A percentile compares a stretch with the other conserved stretches of the same genome.
Conservation (phyloP, 2,888 invertebrate species). For the Volucella inanis region DNA sequence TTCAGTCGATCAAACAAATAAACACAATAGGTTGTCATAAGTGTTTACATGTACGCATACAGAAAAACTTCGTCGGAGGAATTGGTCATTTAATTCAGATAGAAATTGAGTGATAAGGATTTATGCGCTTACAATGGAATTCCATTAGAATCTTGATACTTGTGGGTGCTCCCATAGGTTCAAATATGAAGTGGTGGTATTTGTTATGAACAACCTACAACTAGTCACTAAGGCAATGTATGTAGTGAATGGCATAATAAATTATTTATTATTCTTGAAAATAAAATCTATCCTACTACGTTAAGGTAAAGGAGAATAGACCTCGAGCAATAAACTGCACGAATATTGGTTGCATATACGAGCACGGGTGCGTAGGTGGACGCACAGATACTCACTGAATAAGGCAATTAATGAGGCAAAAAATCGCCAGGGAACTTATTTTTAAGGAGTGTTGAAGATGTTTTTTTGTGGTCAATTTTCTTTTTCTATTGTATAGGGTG, state of each 20-base stretch:
- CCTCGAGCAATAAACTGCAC: slow-evolving; percentile 47
- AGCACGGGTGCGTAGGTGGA: slow-evolving; percentile 11
- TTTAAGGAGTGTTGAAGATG: neutral
- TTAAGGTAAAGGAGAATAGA: neutral
- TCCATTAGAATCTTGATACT: slow-evolving; percentile 58
- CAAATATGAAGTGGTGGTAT: neutral
- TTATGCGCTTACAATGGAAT: slow-evolving; percentile 60
- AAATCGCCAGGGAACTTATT: slow-evolving; percentile 11
- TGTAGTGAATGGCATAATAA: slow-evolving; percentile 50
- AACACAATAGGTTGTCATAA: neutral
- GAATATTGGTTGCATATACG: slow-evolving; percentile 32
- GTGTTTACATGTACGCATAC: neutral
- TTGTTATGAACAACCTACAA: slow-evolving; percentile 45
- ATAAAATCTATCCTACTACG: slow-evolving; percentile 36
- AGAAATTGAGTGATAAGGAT: slow-evolving; percentile 64
- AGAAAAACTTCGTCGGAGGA: slow-evolving; percentile 29
- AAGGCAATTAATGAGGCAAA: slow-evolving; percentile 37
- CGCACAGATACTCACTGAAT: slow-evolving; percentile 12
- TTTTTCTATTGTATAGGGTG: no score
- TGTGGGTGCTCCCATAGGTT: slow-evolving; percentile 45
- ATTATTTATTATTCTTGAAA: slow-evolving; percentile 61
- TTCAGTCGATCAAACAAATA: no score
- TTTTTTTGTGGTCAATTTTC: no score
- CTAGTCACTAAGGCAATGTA: slow-evolving; percentile 21
- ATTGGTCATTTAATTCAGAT: slow-evolving; percentile 64